phyloP scores from a whole-genome alignment of 2,888 invertebrate species.

The Ectemnius cavifrons region DNA sequence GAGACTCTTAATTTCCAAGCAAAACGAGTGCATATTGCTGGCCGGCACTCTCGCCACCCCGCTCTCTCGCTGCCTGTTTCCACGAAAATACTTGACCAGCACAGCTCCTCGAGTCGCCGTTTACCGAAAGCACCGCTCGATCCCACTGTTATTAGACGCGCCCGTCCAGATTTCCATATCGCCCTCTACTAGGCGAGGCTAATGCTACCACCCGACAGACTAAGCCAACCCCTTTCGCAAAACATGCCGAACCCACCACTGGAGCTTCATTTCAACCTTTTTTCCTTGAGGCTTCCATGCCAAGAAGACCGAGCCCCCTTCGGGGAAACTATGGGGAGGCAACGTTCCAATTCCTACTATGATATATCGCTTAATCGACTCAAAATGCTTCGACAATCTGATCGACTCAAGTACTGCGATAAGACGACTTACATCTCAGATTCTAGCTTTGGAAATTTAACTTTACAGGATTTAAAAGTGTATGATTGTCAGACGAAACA shows the following conservation, averaged over 20 bases:
- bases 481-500: no score
- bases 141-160: constrained; percentile 61
- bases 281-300: not conserved
- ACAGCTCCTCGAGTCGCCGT: constrained; percentile 62
- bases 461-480: not conserved
- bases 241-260: constrained; percentile 41
- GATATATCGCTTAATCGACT: constrained; percentile 8
- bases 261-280: constrained; percentile 32
- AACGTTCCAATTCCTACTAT: not conserved
- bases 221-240: constrained; percentile 45
- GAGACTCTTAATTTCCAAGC: constrained; percentile 75
- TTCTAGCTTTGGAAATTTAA: not conserved
- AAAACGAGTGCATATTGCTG: constrained; percentile 53
- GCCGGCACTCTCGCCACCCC: constrained; percentile 35
- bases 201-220: constrained; percentile 66
- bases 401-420: not conserved
- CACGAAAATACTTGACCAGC: constrained; percentile 73
- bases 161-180: constrained; percentile 73
- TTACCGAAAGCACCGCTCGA: constrained; percentile 59
- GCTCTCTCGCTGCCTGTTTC: constrained; percentile 61
- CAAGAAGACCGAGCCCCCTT: constrained; percentile 14
- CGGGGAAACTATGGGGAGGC: not conserved
- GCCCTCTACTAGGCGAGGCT: constrained; percentile 72
- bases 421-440: not conserved
- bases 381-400: not conserved